Base-by-base conservation (phyloP, 2,888 invertebrate species). In the Gastracanthus pulcherrimus region DNA sequence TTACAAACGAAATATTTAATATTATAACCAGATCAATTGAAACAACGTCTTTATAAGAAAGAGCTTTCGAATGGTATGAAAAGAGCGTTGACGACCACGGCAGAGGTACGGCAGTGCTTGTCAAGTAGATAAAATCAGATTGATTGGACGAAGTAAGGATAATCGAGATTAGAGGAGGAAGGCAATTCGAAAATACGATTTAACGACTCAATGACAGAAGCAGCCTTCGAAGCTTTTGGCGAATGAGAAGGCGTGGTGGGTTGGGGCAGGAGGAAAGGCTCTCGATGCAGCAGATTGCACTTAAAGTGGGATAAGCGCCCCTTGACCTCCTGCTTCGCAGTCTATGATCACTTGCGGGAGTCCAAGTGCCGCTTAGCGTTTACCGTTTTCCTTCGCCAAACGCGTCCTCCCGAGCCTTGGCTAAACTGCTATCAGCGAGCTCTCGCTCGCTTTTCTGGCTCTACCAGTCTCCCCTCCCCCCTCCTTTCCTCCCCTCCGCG, bases 271-370 rank as follows among this genome's bases (percentile, higher is more conserved):
- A 62, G 41, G 76, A 55, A 76, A 76, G 62, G 80, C 82, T 66
- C 83, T 85, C 70, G 82, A 82, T 79, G 84, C 79, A 71, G 84
- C 83, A 81, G 84, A 85, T 85, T 86, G 85, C 84, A 84, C 85
- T 86, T 85, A 79, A 84, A 82, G 78, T 76, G 82, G 83, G 83
- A 84, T 84, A 85, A 87, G 87, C 84, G 81, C 85, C 84, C 82
- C 86, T 88, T 86, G 87, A 87, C 86, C 87, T 84, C 84, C 64
- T 64, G 84, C 76, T 82, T 83, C 74, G 75, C 77, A 80, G 83
- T 83, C 84, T 83, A 81, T 84, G 83, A 78, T 81, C 86, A 83
- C 84, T 86, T 76, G 78, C 74, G 82, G 78, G 76, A 70, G 76
- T 51, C 78, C 75, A 78, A 80, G 80, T 82, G 69, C 80, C 78